phyloP scores from a whole-genome alignment of 2,888 invertebrate species.

The Alloscopus bannaensis region DNA sequence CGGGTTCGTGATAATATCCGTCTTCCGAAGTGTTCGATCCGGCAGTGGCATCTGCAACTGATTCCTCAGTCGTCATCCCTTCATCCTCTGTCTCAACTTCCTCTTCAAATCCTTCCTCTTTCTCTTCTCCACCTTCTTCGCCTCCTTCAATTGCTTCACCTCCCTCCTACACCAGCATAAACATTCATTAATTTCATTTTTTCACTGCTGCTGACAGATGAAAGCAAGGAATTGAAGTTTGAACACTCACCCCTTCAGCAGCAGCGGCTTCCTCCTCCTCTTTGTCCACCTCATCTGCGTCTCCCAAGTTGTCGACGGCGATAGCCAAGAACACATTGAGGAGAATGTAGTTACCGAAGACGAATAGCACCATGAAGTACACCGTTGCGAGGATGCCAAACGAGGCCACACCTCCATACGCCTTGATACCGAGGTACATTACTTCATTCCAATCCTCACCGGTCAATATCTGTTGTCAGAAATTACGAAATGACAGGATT shows the following conservation, averaged over 20 bases:
- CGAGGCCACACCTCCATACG: slow-evolving; percentile 79
- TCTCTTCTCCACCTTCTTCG: slow-evolving; percentile 39
- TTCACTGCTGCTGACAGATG: too few relatives aligned
- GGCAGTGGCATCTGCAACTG: slow-evolving; percentile 67
- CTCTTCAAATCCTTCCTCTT: slow-evolving; percentile 41
- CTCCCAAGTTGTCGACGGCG: slow-evolving; percentile 99
- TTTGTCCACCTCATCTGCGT: slow-evolving; percentile 97
- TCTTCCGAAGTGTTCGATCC: slow-evolving; percentile 60
- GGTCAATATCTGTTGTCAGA: slow-evolving; percentile 79
- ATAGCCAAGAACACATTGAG: slow-evolving; percentile 99
- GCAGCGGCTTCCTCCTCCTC: slow-evolving; percentile 81
- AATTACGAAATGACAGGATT: background rate
- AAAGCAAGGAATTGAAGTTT: too few relatives aligned
- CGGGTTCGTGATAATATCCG: slow-evolving; percentile 49
- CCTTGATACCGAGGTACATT: slow-evolving; percentile 72
- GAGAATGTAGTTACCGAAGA: slow-evolving; percentile 91
- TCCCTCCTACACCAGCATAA: slow-evolving; percentile 1
- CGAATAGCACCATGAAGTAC: slow-evolving; percentile 99
- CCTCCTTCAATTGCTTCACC: slow-evolving; percentile 19
- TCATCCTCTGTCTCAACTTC: slow-evolving; percentile 60
- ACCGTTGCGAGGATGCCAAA: slow-evolving; percentile 94
- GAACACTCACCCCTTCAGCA: background rate
- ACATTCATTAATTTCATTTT: too few relatives aligned
- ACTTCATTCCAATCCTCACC: slow-evolving; percentile 73
- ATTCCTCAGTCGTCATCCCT: slow-evolving; percentile 44